Base-by-base conservation (phyloP, 2,888 invertebrate genomes). In the Folsomia candida region DNA sequence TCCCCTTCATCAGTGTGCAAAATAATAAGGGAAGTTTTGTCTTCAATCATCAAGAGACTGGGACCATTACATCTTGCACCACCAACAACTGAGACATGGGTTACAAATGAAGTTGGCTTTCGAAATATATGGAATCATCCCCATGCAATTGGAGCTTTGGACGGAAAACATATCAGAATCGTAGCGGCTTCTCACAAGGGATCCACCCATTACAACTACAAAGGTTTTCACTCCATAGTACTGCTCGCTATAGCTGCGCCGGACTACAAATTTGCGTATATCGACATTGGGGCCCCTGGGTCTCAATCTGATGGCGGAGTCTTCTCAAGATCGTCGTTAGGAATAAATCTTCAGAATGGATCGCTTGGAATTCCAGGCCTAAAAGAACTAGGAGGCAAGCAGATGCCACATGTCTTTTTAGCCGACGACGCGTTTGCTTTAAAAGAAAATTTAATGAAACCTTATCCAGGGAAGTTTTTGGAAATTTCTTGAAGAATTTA, bases 241-340 rank as follows among this genome's bases (percentile, higher is more conserved):
- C 51, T 74, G 2, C 25, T 74, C 1, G 74, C 71, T 1, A 51
- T 70, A 0, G 47, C 61, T 0, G 61, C 61, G 28, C 64, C 68
- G 11, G 51, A 74, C n/a, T 74, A 70, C 63, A 20, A 62, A 26
- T 71, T 74, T 29, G 47, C 66, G 1, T 14, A 24, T 2, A 60
- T 73, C 1, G 73, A 73, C 24, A 71, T 70, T 59, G 74, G 74
- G 14, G 64, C 64, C n/a, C 18, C 27, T 60, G 74, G 74, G 14
- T 64, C 68, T 26, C 28, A 61, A 24, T 68, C 66, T 1, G 69
- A 74, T 71, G 74, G 73, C 11, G 71, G 73, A 24, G 51, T 73
- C 1, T 51, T 74, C 4, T 11, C 26, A 27, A 37, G 63, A 29
- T 70, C 69, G 18, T 18, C 26, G 29, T 11, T 28, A 27, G 11